phyloP scores from a whole-genome alignment of 1,140 invertebrate species.

The Drosophila mojavensis region DNA sequence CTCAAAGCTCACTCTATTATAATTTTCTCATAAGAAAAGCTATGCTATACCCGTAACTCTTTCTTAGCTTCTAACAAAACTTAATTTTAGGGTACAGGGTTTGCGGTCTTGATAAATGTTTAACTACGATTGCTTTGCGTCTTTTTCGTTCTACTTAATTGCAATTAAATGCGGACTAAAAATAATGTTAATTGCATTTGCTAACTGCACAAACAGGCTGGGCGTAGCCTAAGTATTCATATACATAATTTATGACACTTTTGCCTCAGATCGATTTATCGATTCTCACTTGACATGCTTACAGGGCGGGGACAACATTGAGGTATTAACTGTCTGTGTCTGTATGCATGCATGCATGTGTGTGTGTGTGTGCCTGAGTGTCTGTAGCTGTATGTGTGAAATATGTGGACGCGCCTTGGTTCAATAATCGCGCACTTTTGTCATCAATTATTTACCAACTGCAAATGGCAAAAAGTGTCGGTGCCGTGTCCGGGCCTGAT shows the following conservation, averaged over 20 bases:
- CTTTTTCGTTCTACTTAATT: constrained; percentile 39
- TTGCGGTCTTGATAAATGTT: background rate
- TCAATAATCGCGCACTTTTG: constrained; percentile 36
- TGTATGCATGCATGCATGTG: background rate
- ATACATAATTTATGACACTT: constrained; percentile 27
- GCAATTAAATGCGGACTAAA: constrained; percentile 51
- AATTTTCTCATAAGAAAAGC: no score
- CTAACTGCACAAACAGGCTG: constrained; percentile 50
- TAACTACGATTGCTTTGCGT: background rate
- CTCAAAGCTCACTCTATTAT: no score
- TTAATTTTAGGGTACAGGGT: background rate
- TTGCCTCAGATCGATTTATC: constrained; percentile 62
- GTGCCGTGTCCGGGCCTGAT: constrained; percentile 17
- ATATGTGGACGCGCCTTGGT: constrained; percentile 2
- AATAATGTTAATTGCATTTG: constrained; percentile 63
- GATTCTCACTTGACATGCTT: constrained; percentile 63
- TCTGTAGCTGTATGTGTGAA: background rate
- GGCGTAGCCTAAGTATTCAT: constrained; percentile 3
- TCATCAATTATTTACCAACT: constrained; percentile 45
- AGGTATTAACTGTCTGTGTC: background rate
- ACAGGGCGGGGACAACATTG: background rate
- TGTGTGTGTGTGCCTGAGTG: background rate
- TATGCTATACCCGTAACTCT: no score
- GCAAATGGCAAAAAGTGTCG: constrained; percentile 24
- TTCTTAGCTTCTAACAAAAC: no score